A percentile compares a stretch with the other conserved stretches of the same genome.
phyloP scores from a whole-genome alignment of 2,888 invertebrate genomes.

The Tricholauxania praeusta region DNA sequence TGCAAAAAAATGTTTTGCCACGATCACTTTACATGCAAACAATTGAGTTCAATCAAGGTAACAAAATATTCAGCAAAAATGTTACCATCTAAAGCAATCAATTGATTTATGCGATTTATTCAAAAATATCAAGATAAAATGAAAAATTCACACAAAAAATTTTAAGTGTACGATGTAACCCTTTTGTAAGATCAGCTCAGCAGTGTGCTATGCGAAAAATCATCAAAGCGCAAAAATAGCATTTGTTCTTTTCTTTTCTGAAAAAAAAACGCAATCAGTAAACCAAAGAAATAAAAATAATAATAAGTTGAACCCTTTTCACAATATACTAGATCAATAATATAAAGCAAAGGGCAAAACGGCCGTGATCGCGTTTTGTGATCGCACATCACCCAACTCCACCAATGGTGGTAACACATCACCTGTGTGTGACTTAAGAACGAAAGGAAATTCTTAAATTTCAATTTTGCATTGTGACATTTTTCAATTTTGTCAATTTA shows the following conservation, averaged over 20 bases:
- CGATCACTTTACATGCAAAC: constrained; percentile 32
- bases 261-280: constrained; percentile 34
- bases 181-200: constrained; percentile 50
- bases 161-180: constrained; percentile 46
- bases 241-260: background rate
- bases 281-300: constrained; percentile 36
- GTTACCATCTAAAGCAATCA: constrained; percentile 4
- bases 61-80: constrained; percentile 2
- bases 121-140: constrained; percentile 51
- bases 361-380: background rate
- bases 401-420: constrained; percentile 17
- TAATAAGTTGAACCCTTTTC: constrained; percentile 14
- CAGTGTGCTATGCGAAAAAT: background rate
- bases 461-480: constrained; percentile 6
- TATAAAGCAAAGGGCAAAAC: background rate
- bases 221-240: constrained; percentile 21
- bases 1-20: constrained; percentile 5
- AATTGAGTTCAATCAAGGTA: constrained; percentile 29
- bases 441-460: background rate
- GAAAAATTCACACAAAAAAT: constrained; percentile 49
- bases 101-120: constrained; percentile 52
- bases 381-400: background rate
- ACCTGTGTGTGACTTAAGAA: constrained; percentile 29
- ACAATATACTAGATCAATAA: constrained; percentile 4
- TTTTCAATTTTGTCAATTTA: constrained; percentile 26